A percentile compares a stretch with the other conserved stretches of the same genome.
Conservation (phyloP, 2,888 invertebrate genomes). For the Coenonympha glycerion region DNA sequence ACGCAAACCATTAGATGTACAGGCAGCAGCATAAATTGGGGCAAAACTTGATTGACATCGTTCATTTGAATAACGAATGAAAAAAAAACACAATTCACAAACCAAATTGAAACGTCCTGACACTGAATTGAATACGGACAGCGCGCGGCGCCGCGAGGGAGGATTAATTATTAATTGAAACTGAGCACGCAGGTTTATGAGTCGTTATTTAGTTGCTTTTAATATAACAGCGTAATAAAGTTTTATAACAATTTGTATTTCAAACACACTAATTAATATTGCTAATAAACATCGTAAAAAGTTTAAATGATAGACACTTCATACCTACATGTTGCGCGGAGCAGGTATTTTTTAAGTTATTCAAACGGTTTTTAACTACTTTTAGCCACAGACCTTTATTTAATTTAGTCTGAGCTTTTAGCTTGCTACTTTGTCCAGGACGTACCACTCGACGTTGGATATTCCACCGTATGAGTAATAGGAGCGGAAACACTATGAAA, state of each 20-base stretch:
- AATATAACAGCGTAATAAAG: constrained; percentile 1
- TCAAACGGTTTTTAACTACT: too few relatives aligned
- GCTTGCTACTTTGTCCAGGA: too few relatives aligned
- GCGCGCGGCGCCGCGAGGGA: constrained; percentile 42
- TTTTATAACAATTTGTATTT: constrained; percentile 2
- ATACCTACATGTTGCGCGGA: too few relatives aligned
- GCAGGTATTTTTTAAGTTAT: too few relatives aligned
- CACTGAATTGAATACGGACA: constrained; percentile 56
- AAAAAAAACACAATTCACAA: constrained; percentile 53
- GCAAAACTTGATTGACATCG: constrained; percentile 50
- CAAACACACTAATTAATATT: not conserved
- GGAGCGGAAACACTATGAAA: too few relatives aligned
- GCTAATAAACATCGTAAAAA: not conserved
- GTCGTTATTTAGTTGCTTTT: constrained; percentile 31
- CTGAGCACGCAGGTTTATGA: constrained; percentile 42
- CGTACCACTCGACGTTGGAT: too few relatives aligned
- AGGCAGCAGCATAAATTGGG: constrained; percentile 36
- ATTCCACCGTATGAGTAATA: too few relatives aligned
- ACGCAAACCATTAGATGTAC: constrained; percentile 23
- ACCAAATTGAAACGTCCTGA: constrained; percentile 56
- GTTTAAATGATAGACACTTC: not conserved
- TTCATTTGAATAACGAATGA: constrained; percentile 53
- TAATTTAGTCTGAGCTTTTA: too few relatives aligned
- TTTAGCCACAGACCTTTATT: too few relatives aligned
- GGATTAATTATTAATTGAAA: constrained; percentile 69